These are phyloP conservation scores for Virgularia gustaviana DNA, from an alignment of 92 coral and sea anemone species.

Conservation along the genomic window DNA sequence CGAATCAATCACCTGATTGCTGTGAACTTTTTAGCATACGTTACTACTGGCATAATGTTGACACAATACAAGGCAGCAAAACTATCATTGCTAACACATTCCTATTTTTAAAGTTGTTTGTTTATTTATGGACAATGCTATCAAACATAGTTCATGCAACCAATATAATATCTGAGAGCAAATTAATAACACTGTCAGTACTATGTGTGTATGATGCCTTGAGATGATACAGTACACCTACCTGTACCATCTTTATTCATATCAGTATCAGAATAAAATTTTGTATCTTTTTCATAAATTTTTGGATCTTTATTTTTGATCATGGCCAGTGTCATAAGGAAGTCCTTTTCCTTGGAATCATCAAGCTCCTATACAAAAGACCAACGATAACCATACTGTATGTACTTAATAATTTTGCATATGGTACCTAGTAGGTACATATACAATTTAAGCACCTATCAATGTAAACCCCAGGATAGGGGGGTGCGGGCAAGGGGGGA, in stretches of 20 bases:
- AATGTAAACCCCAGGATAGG: too few relatives aligned
- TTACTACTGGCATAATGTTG: too few relatives aligned
- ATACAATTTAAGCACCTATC: not conserved
- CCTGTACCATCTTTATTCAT: too few relatives aligned
- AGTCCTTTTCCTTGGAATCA: conserved; percentile 77
- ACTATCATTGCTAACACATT: too few relatives aligned
- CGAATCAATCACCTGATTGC: too few relatives aligned
- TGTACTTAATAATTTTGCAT: not conserved
- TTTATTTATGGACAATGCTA: too few relatives aligned
- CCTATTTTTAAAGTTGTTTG: too few relatives aligned
- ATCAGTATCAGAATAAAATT: conserved; percentile 66
- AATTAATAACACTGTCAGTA: conserved; percentile 1
- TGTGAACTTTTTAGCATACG: too few relatives aligned
- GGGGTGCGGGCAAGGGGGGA: too few relatives aligned
- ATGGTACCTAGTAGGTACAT: not conserved
- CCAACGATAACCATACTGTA: not conserved
- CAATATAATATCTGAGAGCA: not conserved
- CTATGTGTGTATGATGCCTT: too few relatives aligned
- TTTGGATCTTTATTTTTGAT: conserved; percentile 91
- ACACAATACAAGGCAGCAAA: too few relatives aligned
- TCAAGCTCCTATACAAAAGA: conserved; percentile 60
- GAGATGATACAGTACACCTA: too few relatives aligned
- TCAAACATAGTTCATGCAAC: not conserved
- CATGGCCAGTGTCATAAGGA: conserved; percentile 69
- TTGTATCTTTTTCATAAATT: conserved; percentile 64